Evolutionary conservation across 2,113 vertebrate species (phyloP).

Genomic region (Vidua macroura): DNA sequence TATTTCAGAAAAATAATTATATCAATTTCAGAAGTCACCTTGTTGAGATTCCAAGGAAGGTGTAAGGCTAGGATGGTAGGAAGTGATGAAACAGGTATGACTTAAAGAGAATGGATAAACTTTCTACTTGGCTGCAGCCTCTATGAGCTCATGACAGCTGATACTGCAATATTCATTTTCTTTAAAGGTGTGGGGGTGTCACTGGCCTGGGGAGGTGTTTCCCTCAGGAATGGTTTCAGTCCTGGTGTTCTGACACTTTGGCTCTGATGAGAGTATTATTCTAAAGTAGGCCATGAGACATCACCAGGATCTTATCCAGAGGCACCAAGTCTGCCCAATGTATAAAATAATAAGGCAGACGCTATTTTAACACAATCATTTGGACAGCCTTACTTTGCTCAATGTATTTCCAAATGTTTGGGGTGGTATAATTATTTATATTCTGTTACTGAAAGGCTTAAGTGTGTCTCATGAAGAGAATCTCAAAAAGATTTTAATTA

Average conservation of each 20-base stretch:
- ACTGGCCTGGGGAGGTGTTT: neutral
- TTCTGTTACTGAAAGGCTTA: neutral
- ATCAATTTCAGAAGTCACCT: neutral
- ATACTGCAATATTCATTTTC: neutral
- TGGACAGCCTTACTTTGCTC: neutral
- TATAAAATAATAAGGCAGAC: neutral
- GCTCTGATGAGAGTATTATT: neutral
- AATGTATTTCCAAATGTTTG: neutral
- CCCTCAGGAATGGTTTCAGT: neutral
- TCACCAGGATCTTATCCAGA: neutral
- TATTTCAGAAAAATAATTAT: neutral
- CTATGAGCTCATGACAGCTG: fast-evolving
- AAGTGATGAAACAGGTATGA: neutral
- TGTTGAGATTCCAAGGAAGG: neutral
- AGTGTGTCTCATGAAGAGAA: neutral
- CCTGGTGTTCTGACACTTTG: neutral
- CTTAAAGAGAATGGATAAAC: neutral
- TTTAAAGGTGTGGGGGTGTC: neutral
- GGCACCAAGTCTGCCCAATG: neutral
- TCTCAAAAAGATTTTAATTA: conserved; percentile 29
- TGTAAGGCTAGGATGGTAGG: neutral
- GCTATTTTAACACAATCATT: neutral
- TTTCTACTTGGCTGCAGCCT: neutral
- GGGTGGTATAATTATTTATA: neutral
- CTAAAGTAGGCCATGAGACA: neutral